Conservation (phyloP, 2,888 invertebrate genomes). For the Gari tellinella region DNA sequence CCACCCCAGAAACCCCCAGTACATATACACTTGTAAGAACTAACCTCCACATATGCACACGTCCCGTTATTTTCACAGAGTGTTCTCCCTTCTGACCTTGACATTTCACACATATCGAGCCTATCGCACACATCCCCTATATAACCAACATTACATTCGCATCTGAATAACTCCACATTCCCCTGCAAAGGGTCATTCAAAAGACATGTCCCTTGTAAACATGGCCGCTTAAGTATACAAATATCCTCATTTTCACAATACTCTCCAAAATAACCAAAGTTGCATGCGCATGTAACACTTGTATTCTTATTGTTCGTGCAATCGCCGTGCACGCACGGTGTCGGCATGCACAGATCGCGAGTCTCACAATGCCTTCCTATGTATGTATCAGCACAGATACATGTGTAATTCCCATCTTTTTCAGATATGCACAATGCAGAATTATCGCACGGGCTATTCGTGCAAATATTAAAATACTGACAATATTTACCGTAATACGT, state of each 20-base stretch:
- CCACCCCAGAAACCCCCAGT: conserved; percentile 69
- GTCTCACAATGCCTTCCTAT: conserved; percentile 65
- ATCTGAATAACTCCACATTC: conserved; percentile 22
- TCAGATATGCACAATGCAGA: conserved; percentile 39
- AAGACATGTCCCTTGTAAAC: conserved; percentile 50
- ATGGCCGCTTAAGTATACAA: conserved; percentile 54
- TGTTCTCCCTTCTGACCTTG: conserved; percentile 1
- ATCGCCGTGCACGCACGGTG: conserved; percentile 62
- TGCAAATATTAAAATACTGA: conserved; percentile 59
- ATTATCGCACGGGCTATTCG: conserved; percentile 56
- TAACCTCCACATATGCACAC: conserved; percentile 62
- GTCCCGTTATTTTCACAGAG: conserved; percentile 73
- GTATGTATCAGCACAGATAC: conserved; percentile 60
- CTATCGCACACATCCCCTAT: conserved; percentile 61
- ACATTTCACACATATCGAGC: conserved; percentile 59
- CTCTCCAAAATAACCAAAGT: conserved; percentile 54
- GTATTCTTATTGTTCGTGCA: conserved; percentile 25
- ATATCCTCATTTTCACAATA: conserved; percentile 55
- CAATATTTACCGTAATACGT: conserved; percentile 61
- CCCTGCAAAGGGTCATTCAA: background rate
- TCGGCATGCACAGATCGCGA: conserved; percentile 65
- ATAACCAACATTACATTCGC: conserved; percentile 58
- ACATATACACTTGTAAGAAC: conserved; percentile 75
- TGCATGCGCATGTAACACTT: conserved; percentile 56
- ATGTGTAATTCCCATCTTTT: conserved; percentile 52